These are phyloP conservation scores for Platysternon megacephalum DNA, from an alignment of 2,113 vertebrate species.

Conservation along the genomic window DNA sequence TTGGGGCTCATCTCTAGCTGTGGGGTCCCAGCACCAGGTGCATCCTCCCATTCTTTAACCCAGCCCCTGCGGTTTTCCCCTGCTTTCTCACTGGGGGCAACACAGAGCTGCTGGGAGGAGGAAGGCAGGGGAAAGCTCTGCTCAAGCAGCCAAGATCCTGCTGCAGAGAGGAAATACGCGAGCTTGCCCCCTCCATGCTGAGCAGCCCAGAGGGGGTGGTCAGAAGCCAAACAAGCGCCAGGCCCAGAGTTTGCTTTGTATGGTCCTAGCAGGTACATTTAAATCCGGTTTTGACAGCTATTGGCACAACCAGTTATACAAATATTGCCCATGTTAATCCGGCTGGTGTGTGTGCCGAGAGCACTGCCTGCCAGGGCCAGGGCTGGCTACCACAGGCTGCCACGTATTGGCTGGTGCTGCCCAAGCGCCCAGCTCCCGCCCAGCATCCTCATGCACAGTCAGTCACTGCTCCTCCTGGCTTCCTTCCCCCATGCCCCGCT, in stretches of 20 bases:
- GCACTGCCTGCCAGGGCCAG: background rate
- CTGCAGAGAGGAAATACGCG: background rate
- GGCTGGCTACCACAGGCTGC: background rate
- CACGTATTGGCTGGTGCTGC: background rate
- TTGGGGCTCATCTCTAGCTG: background rate
- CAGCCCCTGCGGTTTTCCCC: background rate
- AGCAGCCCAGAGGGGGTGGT: background rate
- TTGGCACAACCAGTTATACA: background rate
- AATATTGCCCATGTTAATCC: background rate
- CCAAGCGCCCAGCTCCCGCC: background rate
- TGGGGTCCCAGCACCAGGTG: no score
- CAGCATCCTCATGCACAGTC: background rate
- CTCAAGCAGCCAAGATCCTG: background rate
- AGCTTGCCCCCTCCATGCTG: background rate
- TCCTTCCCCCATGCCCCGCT: background rate
- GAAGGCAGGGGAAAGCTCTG: background rate
- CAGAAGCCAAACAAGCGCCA: background rate
- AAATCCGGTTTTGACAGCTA: background rate
- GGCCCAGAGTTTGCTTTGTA: background rate
- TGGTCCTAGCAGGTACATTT: background rate
- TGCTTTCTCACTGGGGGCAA: background rate
- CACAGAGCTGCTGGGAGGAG: background rate
- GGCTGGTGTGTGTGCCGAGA: background rate
- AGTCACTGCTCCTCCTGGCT: background rate
- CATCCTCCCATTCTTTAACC: background rate